These are phyloP conservation scores for Carassius auratus DNA, from an alignment of 2,113 vertebrate genomes.

Conservation along the genomic window DNA sequence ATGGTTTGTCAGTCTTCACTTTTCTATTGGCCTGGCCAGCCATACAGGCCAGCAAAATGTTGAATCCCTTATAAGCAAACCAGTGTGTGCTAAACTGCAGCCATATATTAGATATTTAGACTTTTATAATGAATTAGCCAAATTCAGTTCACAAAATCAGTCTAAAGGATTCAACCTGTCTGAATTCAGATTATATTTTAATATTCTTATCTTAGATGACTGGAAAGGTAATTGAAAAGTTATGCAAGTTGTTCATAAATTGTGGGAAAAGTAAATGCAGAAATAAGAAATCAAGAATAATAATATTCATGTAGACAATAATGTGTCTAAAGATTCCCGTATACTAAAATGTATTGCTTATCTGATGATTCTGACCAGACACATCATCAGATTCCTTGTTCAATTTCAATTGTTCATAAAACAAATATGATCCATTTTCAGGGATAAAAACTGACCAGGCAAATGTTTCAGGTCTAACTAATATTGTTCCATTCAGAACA, in stretches of 20 bases:
- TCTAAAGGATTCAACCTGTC: background rate
- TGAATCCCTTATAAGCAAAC: background rate
- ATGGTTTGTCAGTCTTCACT: background rate
- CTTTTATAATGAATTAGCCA: background rate
- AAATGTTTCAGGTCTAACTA: slow-evolving; percentile 11
- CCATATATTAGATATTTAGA: background rate
- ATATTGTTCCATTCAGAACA: slow-evolving; percentile 16
- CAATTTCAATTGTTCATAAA: background rate
- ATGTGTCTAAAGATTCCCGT: background rate
- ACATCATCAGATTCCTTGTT: background rate
- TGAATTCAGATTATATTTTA: background rate
- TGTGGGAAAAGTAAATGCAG: background rate
- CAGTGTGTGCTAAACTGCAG: background rate
- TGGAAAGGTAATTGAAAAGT: background rate
- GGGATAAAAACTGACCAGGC: background rate
- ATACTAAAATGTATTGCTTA: background rate
- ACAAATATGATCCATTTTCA: background rate
- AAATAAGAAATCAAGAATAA: background rate
- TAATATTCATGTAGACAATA: background rate
- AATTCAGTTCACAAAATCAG: background rate
- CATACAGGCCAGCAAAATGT: background rate
- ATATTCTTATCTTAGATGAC: background rate
- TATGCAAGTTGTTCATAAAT: slow-evolving; percentile 23
- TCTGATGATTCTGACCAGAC: background rate
- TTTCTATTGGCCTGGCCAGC: background rate